Evolutionary conservation across 2,113 vertebrate species (phyloP), one percentile per base, ranked within the genome.

Genomic region (mouse (Mus musculus)): DNA sequence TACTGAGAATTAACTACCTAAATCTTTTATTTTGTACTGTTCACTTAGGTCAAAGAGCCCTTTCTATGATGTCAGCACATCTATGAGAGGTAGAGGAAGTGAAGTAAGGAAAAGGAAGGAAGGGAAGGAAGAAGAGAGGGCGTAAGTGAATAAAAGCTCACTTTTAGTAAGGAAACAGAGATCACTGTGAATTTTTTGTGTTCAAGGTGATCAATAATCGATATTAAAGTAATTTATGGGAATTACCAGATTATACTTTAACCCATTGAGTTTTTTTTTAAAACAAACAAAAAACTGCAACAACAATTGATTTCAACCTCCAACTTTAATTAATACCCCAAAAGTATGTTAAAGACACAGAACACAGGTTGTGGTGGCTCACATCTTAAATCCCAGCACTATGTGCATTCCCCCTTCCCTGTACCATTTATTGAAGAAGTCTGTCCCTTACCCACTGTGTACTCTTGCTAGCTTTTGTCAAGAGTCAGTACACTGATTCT

Each of bases 1-100:
- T 99, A 99, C 99, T 99, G 98, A 99, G 99, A 98, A 99, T 98
- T 98, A 99, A 98, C 99, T 99, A 99, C 99, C 99, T 99, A 99
- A 99, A 98, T 98, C 96, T 93, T 93, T 93, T 96, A 42, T 49
- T 97, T 91, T 95, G 87, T 98, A 97, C 98, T 98, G 98, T 99
- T 98, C 97, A 96, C 97, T 98, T 97, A 98, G 98, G 98, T 99
- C 65, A 71, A 99, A 99, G 98, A 99, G 99, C 99, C 99, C 99
- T 99, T 99, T 99, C 98, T 99, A 98, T 98, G 98, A 98, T 97
- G 99, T 98, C 98, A 98, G 98, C 98, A 98, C 98, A 98, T 98
- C 98, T 99, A 98, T 98, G 2, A 65, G 97, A 97, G 97, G 97
- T 93, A 94, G 97, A 97, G 95, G 95, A 97, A 98, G 97, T 2